Base-by-base conservation (phyloP, 2,113 vertebrate genomes). In the Brachionichthys hirsutus region DNA sequence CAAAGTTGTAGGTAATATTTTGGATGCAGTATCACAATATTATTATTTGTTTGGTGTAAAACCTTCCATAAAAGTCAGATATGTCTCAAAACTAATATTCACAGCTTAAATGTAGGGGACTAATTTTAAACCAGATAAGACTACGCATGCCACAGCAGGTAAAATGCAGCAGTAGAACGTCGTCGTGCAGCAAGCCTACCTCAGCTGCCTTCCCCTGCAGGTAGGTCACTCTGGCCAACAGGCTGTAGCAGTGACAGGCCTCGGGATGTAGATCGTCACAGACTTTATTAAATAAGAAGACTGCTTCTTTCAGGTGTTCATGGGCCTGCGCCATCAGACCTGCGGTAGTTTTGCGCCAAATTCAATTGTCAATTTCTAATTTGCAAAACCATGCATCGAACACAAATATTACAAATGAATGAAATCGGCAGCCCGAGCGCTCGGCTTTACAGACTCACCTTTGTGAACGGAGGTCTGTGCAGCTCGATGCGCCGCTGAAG, bases 201-300 rank as follows among this genome's bases (percentile, higher is more conserved):
- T 92, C 90, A 42, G 86, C 77, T 24, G 83, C 13, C 30, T 84
- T 88, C 2, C 89, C 91, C 75, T 89, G 88, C 48, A 93, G 45
- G 73, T 77, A 93, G 17, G 90, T 76, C 48, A 92, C 78, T 67
- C 67, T 90, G 51, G 92, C 92, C 68, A 94, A 50, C 38, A 85
- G 46, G 74, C 85, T 91, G 53, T 92, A 80, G 70, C 91, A 93
- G 11, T 73, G 62, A 74, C 89, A 89, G 36, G 92, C 90, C 34
- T 93, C 92, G 0, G 89, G 85, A 70, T 92, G 87, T 16, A 94
- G 82, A 49, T 92, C 73, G 9, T 93, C 91, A 87, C 88, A 93
- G 38, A 90, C 90, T 2, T 89, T 83, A 14, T 86, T 81, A 52
- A 87, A 94, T 63, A 93, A 75, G 56, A 90, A 91, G 6, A 87